Conservation (phyloP, 1,140 invertebrate genomes). For the Pseudomyrmex flavicornis region DNA sequence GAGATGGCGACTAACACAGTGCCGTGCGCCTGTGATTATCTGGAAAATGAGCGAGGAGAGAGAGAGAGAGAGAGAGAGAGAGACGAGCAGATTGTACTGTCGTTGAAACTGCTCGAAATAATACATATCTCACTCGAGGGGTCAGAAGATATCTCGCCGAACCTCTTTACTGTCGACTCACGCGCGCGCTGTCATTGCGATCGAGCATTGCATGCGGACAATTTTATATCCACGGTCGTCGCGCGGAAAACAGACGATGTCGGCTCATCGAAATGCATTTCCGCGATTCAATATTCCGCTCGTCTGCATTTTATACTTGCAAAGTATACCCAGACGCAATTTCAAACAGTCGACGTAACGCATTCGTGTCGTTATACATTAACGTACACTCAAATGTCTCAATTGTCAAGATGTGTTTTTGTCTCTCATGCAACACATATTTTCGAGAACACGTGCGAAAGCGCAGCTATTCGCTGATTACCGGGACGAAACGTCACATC, state of each 20-base stretch:
- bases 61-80: too few species aligned
- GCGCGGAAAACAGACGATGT: background rate
- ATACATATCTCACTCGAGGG: background rate
- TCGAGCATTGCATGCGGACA: background rate
- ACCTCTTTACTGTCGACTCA: conserved; percentile 21
- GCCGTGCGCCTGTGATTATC: background rate
- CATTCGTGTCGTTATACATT: background rate
- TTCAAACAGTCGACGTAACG: background rate
- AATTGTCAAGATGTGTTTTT: too few species aligned
- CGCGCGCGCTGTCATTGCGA: background rate
- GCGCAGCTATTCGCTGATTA: background rate
- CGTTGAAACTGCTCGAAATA: background rate
- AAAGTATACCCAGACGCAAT: background rate
- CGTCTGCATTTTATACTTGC: background rate
- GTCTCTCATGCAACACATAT: background rate
- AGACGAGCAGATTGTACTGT: conserved; percentile 17
- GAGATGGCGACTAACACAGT: background rate
- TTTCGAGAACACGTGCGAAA: background rate
- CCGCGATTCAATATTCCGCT: background rate
- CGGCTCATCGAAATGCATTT: background rate
- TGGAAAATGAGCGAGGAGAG: background rate
- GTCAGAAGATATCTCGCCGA: conserved; percentile 43
- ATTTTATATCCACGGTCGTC: background rate
- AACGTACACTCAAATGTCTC: background rate
- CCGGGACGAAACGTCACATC: too few species aligned